These are phyloP conservation scores for Loris lydekkerianus DNA, from an alignment of 2,797 vertebrate species.

Conservation along the genomic window DNA sequence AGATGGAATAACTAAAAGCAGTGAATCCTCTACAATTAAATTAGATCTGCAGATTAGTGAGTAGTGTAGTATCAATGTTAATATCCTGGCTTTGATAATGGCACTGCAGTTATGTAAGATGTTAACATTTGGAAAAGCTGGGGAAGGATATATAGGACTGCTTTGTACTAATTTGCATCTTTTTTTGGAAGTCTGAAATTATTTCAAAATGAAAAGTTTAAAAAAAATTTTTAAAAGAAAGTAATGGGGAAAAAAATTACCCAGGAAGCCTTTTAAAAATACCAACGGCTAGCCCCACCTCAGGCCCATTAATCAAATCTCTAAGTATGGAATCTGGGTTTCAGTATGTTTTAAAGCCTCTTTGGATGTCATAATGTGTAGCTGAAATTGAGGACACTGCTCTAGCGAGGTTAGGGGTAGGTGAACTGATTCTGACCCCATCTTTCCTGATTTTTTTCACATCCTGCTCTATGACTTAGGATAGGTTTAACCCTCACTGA, in stretches of 20 bases:
- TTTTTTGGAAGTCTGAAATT: conserved; percentile 47
- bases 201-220: conserved; percentile 43
- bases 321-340: background rate
- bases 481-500: background rate
- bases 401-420: background rate
- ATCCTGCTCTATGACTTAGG: background rate
- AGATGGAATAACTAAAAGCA: background rate
- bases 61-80: background rate
- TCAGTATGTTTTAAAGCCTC: background rate
- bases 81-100: background rate
- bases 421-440: background rate
- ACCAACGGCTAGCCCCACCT: background rate
- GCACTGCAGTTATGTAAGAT: background rate
- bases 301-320: background rate
- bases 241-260: background rate
- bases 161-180: background rate
- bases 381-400: background rate
- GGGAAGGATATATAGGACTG: background rate
- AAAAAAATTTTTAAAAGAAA: background rate
- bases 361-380: background rate
- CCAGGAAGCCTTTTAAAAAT: conserved; percentile 38
- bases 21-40: background rate
- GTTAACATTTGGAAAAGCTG: background rate
- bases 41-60: background rate
- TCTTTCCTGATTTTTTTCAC: background rate